Percentiles rank a stretch among this genome's conserved stretches.
These are phyloP conservation scores for Apodemia zela DNA, from an alignment of 2,888 invertebrate genomes.

Conservation along the genomic window DNA sequence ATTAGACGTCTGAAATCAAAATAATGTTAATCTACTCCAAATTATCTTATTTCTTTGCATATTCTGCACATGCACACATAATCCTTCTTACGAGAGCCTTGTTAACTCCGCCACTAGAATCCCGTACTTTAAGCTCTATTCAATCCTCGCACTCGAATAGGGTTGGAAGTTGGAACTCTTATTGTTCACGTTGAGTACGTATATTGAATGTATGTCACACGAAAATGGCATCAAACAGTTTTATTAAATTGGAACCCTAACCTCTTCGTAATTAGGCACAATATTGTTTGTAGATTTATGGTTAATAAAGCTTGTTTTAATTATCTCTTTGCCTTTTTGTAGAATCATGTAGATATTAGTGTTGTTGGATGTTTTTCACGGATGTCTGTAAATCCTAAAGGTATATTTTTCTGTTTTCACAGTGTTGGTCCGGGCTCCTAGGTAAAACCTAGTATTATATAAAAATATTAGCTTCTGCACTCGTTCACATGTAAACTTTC, in stretches of 20 bases:
- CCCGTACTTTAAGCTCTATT: constrained; percentile 33
- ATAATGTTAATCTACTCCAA: background rate
- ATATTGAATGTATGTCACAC: background rate
- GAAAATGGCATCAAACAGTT: background rate
- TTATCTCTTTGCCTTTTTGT: background rate
- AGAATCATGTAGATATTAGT: background rate
- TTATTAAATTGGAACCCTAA: background rate
- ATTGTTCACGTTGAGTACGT: constrained; percentile 22
- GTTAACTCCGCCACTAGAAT: constrained; percentile 35
- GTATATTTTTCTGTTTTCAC: background rate
- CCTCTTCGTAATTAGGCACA: background rate
- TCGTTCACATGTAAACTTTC: too few relatives aligned
- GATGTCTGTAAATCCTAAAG: background rate
- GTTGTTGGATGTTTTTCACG: constrained; percentile 2
- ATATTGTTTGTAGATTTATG: background rate
- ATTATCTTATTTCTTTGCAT: background rate
- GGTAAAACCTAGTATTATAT: too few relatives aligned
- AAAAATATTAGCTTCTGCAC: too few relatives aligned
- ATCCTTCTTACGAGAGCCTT: constrained; percentile 32
- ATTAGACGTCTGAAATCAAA: too few relatives aligned
- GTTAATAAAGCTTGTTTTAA: constrained; percentile 8
- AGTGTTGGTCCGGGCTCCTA: too few relatives aligned
- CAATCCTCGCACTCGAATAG: constrained; percentile 33
- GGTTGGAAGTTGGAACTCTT: constrained; percentile 32
- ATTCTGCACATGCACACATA: constrained; percentile 21